A percentile compares a stretch with the other conserved stretches of the same genome.
Conservation (phyloP, 37 sponge, comb jelly and placozoan genomes). For the Cliona cf. orientalis region DNA sequence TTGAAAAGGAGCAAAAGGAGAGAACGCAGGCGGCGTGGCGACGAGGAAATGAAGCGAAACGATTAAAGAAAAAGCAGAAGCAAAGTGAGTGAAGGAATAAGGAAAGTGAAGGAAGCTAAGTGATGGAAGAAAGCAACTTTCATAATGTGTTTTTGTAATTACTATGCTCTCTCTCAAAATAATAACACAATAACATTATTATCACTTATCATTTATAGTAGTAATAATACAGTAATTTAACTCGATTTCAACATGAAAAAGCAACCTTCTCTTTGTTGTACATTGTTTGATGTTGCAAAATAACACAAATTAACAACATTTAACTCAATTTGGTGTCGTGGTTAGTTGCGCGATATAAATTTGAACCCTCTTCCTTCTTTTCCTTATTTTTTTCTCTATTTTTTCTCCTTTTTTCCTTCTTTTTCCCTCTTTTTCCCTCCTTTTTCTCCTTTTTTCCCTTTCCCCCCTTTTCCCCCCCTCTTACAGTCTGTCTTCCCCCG, state of each 20-base stretch:
- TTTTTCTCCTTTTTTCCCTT: not conserved
- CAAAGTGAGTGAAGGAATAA: too few relatives aligned
- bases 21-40: constrained; percentile 32
- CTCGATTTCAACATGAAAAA: too few relatives aligned
- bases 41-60: constrained; percentile 48
- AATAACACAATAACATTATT: too few relatives aligned
- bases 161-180: not conserved
- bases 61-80: constrained; percentile 44
- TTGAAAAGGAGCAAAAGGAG: constrained; percentile 48
- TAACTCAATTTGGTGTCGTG: too few relatives aligned
- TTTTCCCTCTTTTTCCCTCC: not conserved
- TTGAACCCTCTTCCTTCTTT: not conserved
- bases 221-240: not conserved
- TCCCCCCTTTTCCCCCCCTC: too few relatives aligned
- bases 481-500: too few relatives aligned
- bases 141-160: not conserved
- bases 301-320: too few relatives aligned
- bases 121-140: not conserved
- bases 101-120: not conserved
- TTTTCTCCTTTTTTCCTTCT: constrained; percentile 3
- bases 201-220: not conserved
- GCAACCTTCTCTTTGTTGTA: too few relatives aligned
- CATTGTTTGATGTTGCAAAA: too few relatives aligned
- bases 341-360: constrained; percentile 1
- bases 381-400: not conserved